These are phyloP conservation scores for Cinara cedri DNA, from an alignment of 2,888 invertebrate genomes.

Conservation along the genomic window DNA sequence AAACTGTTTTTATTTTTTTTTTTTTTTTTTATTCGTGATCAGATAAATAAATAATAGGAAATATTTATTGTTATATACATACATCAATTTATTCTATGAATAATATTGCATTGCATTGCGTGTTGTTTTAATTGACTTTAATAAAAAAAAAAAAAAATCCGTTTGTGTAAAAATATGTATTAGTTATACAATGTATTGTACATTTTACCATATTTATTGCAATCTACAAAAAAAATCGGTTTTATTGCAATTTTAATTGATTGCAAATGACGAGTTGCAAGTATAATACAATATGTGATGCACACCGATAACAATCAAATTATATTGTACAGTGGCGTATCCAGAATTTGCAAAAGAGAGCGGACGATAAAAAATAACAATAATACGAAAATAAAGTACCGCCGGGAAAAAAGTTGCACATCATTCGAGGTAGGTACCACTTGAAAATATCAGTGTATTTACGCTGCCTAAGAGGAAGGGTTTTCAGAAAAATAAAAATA, in stretches of 20 bases:
- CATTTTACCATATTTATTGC: constrained; percentile 26
- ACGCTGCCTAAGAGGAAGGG: no score
- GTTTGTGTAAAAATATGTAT: constrained; percentile 19
- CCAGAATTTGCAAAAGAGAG: no score
- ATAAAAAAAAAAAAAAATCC: neutral
- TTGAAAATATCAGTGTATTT: no score
- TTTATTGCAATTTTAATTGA: neutral
- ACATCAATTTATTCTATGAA: constrained; percentile 30
- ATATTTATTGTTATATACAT: constrained; percentile 8
- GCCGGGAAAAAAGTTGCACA: no score
- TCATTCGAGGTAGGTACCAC: no score
- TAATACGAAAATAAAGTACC: no score
- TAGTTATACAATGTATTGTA: constrained; percentile 6
- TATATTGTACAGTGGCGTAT: no score
- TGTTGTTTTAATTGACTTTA: constrained; percentile 16
- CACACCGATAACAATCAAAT: no score
- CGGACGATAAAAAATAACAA: no score
- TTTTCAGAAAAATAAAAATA: no score
- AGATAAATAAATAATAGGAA: constrained; percentile 2
- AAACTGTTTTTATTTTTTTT: constrained; percentile 20
- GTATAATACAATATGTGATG: no score
- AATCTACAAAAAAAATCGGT: neutral
- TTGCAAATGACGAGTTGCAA: no score
- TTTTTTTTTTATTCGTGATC: constrained; percentile 2
- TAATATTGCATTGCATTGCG: constrained; percentile 13